Percentiles rank a stretch among this genome's conserved stretches.
Conservation (phyloP, 1,140 invertebrate genomes). For the Drosophila punjabiensis region DNA sequence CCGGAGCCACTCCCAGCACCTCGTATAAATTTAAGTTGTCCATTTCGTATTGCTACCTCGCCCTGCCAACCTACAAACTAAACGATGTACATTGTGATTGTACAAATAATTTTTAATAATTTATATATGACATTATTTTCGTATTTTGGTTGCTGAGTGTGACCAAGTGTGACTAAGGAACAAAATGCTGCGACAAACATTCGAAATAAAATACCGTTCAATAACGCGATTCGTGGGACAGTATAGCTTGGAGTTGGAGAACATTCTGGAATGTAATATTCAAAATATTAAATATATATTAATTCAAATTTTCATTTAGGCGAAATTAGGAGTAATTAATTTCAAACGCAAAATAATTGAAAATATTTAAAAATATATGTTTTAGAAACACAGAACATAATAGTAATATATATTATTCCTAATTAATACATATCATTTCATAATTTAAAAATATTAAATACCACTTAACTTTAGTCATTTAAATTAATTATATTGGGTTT, state of each 20-base stretch:
- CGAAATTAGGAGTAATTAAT: neutral
- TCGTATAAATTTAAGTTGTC: conserved; percentile 94
- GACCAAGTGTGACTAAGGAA: conserved; percentile 16
- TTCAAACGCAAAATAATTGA: neutral
- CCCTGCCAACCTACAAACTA: conserved; percentile 36
- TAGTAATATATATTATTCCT: neutral
- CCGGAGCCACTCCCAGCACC: conserved; percentile 91
- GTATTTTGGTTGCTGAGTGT: conserved; percentile 50
- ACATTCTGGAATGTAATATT: neutral
- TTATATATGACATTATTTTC: conserved; percentile 50
- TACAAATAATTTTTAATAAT: conserved; percentile 35
- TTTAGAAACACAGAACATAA: neutral
- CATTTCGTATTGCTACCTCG: conserved; percentile 66
- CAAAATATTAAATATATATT: neutral
- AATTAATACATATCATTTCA: no score
- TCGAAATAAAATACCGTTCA: conserved; percentile 1
- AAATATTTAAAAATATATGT: neutral
- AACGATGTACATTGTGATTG: conserved; percentile 48
- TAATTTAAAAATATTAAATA: no score
- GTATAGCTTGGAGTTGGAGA: neutral
- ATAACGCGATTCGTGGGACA: neutral
- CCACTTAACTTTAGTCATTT: neutral
- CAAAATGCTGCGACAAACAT: neutral
- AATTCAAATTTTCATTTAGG: no score
- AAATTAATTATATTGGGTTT: no score